Evolutionary conservation across 2,113 vertebrate species (phyloP), one percentile per base, ranked within the genome.

Genomic region (Mystacornis crossleyi): DNA sequence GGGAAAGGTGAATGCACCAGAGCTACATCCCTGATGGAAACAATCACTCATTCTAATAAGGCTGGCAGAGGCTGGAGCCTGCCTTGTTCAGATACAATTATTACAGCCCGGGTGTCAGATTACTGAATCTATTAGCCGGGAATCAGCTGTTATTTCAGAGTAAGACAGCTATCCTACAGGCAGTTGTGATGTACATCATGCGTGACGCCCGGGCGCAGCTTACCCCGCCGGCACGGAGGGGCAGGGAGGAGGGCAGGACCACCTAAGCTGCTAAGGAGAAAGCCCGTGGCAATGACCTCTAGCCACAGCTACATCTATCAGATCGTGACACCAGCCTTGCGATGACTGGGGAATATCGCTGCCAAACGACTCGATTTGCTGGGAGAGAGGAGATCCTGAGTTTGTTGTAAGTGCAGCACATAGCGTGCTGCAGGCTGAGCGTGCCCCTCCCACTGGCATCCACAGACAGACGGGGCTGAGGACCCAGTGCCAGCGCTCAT

Each of bases 11-110:
- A 95, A 90, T 73, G 92, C 90, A 66, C 87, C 87, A 69, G 87
- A 88, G 90, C 95, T 95, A 75, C 95, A 92, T 91, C 81, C 81
- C 95, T 96, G 93, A 97, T 96, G 90, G 95, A 97, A 96, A 93
- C 95, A 96, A 96, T 97, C 96, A 95, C 89, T 96, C 93, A 96
- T 95, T 96, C 96, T 97, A 97, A 97, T 95, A 97, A 96, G 93
- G 91, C 93, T 96, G 95, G 95, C 93, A 93, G 94, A 70, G 96
- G 93, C 91, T 95, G 95, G 96, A 93, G 94, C 93, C 96, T 97
- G 95, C 94, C 96, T 97, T 97, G 94, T 96, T 96, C 95, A 96
- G 93, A 97, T 95, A 97, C 96, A 97, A 95, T 97, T 97, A 97
- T 97, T 95, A 89, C 93, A 94, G 96, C 89, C 67, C 13, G 72